Percentiles rank a stretch among this genome's conserved stretches.
These are phyloP conservation scores for Centropristis striata DNA, from an alignment of 2,113 vertebrate genomes.

Conservation along the genomic window DNA sequence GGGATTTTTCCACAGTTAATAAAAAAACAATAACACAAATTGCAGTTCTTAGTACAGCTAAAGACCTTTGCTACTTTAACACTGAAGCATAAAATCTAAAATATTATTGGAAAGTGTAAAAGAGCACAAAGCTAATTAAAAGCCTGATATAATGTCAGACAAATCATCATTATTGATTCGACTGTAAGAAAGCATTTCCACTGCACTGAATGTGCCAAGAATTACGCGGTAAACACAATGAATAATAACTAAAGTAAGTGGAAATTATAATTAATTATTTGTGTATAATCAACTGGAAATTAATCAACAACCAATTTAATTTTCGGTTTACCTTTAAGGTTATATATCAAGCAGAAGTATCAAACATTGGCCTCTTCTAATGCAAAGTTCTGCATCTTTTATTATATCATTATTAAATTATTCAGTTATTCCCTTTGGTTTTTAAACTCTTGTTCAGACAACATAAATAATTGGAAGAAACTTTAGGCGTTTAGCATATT, in stretches of 20 bases:
- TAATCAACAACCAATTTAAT: background rate
- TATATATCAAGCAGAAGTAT: background rate
- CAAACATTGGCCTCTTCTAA: background rate
- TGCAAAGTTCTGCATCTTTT: background rate
- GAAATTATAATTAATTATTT: background rate
- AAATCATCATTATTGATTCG: constrained; percentile 14
- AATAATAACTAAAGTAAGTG: background rate
- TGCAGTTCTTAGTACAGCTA: background rate
- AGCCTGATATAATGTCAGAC: constrained; percentile 32
- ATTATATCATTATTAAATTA: background rate
- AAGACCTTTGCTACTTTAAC: constrained; percentile 1
- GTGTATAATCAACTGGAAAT: background rate
- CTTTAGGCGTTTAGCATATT: background rate
- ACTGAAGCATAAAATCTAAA: background rate
- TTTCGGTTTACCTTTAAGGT: background rate
- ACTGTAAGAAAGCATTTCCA: constrained; percentile 7
- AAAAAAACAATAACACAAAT: constrained; percentile 1
- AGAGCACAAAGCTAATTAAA: constrained; percentile 43
- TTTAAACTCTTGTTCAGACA: background rate
- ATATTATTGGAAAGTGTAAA: constrained; percentile 16
- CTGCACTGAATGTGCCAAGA: background rate
- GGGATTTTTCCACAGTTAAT: background rate
- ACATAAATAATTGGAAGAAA: background rate
- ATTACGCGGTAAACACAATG: background rate
- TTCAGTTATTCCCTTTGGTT: background rate